Conservation (phyloP, 2,113 vertebrate genomes). For the Phylloscopus trochilus region DNA sequence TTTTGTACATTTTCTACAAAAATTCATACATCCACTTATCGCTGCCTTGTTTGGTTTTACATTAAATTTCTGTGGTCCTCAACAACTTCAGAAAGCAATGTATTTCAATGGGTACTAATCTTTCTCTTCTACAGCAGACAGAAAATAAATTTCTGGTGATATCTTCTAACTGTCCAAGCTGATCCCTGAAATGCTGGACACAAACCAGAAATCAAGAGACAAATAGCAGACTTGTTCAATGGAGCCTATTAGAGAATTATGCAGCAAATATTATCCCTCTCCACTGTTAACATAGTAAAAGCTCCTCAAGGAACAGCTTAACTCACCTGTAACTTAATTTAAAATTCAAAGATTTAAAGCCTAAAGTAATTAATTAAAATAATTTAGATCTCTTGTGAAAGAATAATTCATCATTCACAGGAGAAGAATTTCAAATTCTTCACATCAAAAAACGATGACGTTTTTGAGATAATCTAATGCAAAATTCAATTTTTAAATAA, state of each 20-base stretch:
- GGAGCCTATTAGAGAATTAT: neutral
- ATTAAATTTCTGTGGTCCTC: neutral
- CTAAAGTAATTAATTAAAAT: constrained; percentile 53
- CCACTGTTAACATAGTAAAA: constrained; percentile 14
- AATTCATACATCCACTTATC: neutral
- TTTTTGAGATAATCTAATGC: neutral
- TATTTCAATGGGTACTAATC: neutral
- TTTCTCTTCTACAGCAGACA: neutral
- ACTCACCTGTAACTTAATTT: constrained; percentile 61
- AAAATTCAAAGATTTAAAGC: constrained; percentile 47
- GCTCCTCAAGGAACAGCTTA: constrained; percentile 38
- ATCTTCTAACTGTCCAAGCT: neutral
- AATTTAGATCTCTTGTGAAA: constrained; percentile 24
- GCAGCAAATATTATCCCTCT: constrained; percentile 11
- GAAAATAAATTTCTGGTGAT: neutral
- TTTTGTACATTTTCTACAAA: neutral
- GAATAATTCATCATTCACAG: constrained; percentile 6
- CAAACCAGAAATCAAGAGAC: constrained; percentile 23
- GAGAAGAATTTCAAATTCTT: constrained; percentile 19
- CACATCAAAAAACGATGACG: neutral
- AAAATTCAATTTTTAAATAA: constrained; percentile 3
- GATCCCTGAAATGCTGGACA: neutral
- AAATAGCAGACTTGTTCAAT: neutral
- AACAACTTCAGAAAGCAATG: neutral
- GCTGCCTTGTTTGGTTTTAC: neutral